A percentile compares a stretch with the other conserved stretches of the same genome.
These are phyloP conservation scores for Trinorchestia longiramus DNA, from an alignment of 1,140 invertebrate genomes.

Conservation along the genomic window DNA sequence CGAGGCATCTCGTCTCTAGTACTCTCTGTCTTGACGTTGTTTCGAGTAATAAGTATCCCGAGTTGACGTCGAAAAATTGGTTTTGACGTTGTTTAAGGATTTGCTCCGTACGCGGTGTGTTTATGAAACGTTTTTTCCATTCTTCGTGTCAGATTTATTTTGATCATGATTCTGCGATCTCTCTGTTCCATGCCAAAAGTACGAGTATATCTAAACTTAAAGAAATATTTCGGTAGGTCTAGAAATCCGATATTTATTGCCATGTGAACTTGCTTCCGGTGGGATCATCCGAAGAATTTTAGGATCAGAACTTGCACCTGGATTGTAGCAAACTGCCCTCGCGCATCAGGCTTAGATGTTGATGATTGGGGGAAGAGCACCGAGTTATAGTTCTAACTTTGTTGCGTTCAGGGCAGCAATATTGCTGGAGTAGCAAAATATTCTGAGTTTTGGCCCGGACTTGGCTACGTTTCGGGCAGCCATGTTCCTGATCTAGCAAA, in stretches of 20 bases:
- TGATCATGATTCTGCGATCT: neutral
- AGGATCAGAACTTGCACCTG: neutral
- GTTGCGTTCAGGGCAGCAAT: too few species aligned
- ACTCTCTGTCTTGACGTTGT: too few species aligned
- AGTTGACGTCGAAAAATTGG: neutral
- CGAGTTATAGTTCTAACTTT: too few species aligned
- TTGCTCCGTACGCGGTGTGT: neutral
- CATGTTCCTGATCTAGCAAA: too few species aligned
- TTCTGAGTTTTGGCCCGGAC: too few species aligned
- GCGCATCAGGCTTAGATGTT: neutral
- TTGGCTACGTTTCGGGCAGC: too few species aligned
- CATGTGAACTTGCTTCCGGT: neutral
- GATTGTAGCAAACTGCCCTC: neutral
- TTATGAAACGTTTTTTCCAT: neutral
- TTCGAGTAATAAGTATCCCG: neutral
- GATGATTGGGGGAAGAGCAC: neutral
- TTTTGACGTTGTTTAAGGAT: neutral
- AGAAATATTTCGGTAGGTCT: neutral
- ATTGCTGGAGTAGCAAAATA: too few species aligned
- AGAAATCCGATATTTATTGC: neutral
- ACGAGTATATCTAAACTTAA: neutral
- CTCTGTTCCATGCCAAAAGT: neutral
- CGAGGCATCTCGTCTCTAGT: too few species aligned
- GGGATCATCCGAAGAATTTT: neutral
- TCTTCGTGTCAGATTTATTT: neutral